phyloP scores from a whole-genome alignment of 2,888 invertebrate genomes.

The Macrosiphum euphorbiae region DNA sequence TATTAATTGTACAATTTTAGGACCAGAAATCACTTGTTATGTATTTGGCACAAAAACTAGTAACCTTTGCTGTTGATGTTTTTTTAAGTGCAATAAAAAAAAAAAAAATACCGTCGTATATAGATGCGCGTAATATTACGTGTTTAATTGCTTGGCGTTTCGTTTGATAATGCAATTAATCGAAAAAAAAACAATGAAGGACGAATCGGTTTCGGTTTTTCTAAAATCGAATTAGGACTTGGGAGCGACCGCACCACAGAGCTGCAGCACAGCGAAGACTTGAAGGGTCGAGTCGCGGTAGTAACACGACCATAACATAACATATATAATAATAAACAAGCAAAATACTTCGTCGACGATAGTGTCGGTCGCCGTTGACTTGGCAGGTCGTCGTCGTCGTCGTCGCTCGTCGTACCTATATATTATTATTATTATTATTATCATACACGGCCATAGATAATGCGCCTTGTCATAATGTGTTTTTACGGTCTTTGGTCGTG shows the following conservation, averaged over 20 bases:
- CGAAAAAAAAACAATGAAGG: slow-evolving; percentile 1
- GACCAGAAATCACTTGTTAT: too few species aligned
- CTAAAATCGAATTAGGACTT: background rate
- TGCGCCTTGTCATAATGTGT: background rate
- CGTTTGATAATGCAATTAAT: background rate
- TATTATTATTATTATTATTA: slow-evolving; percentile 1
- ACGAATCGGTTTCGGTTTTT: background rate
- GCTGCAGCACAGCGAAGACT: background rate
- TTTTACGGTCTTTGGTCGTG: slow-evolving; percentile 1
- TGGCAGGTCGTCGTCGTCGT: background rate
- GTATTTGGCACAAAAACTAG: too few species aligned
- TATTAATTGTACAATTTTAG: too few species aligned
- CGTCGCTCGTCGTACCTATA: slow-evolving; percentile 11
- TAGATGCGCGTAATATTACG: background rate
- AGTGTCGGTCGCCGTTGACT: slow-evolving; percentile 5
- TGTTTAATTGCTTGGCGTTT: background rate
- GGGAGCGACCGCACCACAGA: background rate
- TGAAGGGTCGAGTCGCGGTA: background rate
- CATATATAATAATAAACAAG: background rate
- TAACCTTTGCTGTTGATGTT: too few species aligned
- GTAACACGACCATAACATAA: background rate
- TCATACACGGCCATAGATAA: background rate
- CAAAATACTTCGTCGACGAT: background rate
- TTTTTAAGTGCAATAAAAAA: too few species aligned
- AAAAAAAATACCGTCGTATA: background rate